Evolutionary conservation across 2,113 vertebrate species (phyloP), one percentile per base, ranked within the genome.

Genomic region (Cryptotis parvus): DNA sequence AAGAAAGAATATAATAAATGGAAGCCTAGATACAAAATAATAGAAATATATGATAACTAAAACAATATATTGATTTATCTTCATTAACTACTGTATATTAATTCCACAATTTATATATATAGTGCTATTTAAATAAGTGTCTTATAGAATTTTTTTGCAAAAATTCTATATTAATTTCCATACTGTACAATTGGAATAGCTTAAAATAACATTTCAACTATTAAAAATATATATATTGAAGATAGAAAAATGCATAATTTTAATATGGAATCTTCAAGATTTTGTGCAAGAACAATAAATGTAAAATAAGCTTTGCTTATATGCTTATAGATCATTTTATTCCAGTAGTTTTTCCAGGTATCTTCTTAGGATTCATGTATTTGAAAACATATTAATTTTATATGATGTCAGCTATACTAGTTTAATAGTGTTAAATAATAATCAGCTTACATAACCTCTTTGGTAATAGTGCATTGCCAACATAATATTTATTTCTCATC

Each of bases 391-490:
- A 14, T 74, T 27, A 83, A 55, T 20, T 31, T 70, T 84, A 63
- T 89, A 37, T 85, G 45, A 74, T 91, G 66, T 18, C 41, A 22
- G 85, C 68, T 90, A 85, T 16, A 65, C 10, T 75, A 27, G 49
- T 63, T 91, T 88, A 84, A 76, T 27, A 84, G 29, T 89, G 39
- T 5, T 55, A 93, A 94, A 91, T 84, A 78, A 70, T 81, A 95
- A 90, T 70, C 0, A 84, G 3, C 15, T 94, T 89, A 63, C 3
- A 4, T 41, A 87, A 73, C 74, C 11, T 49, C 49, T 94, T 33
- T 74, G 76, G 83, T 63, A 85, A 80, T 55, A 90, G 22, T 63
- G 33, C 75, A 1, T 89, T 77, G 86, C 92, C 27, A 92, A 45
- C 1, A 26, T 82, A 69, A 63, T 27, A 15, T 35, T 89, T 89